phyloP scores from a whole-genome alignment of 2,888 invertebrate genomes.

The Cerceris rybyensis region DNA sequence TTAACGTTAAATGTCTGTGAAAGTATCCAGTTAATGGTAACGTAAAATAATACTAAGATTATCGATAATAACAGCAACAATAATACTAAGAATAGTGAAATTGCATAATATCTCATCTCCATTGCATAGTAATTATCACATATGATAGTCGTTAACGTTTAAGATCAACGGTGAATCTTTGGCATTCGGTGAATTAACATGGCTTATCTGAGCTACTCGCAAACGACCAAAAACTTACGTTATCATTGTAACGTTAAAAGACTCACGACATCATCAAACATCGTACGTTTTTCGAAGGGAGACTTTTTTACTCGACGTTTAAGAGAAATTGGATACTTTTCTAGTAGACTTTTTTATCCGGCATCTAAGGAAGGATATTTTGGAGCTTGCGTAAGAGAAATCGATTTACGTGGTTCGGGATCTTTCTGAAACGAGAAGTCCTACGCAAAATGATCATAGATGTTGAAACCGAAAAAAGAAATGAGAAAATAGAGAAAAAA shows the following conservation, averaged over 20 bases:
- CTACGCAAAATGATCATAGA: too few relatives aligned
- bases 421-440: too few relatives aligned
- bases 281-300: constrained; percentile 31
- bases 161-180: constrained; percentile 18
- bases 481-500: too few relatives aligned
- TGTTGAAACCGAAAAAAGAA: too few relatives aligned
- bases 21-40: constrained; percentile 47
- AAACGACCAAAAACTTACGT: constrained; percentile 51
- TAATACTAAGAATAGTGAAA: constrained; percentile 43
- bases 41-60: constrained; percentile 47
- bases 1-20: constrained; percentile 32
- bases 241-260: constrained; percentile 38
- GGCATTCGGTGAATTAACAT: constrained; percentile 33
- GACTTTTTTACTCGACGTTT: constrained; percentile 43
- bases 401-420: not conserved
- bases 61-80: constrained; percentile 39
- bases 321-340: constrained; percentile 43
- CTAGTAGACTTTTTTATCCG: constrained; percentile 60
- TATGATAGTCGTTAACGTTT: constrained; percentile 47
- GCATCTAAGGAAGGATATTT: constrained; percentile 47
- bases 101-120: constrained; percentile 46
- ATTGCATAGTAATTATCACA: constrained; percentile 40
- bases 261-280: constrained; percentile 16
- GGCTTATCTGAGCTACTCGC: constrained; percentile 45
- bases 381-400: constrained; percentile 34